Evolutionary conservation across 2,113 vertebrate genomes (phyloP).

Genomic region (Indicator indicator): DNA sequence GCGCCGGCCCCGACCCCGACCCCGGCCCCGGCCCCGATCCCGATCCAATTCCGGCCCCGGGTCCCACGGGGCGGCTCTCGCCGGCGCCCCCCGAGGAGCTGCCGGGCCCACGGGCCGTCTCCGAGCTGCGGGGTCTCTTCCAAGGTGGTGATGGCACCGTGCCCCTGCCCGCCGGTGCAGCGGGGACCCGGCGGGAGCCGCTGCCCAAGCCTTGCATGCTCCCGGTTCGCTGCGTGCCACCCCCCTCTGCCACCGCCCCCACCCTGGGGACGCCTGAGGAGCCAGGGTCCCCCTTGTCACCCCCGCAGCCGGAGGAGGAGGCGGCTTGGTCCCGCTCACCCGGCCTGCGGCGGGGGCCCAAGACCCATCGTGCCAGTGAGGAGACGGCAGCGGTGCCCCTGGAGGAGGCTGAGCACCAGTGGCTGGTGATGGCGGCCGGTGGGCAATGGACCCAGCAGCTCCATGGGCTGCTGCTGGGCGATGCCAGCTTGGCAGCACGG

Average conservation of each 20-base stretch:
- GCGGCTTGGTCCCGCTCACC: constrained; percentile 47
- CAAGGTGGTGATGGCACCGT: constrained; percentile 20
- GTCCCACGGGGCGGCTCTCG: background rate
- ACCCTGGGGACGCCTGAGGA: background rate
- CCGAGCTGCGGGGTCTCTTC: constrained; percentile 8
- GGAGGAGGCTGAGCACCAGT: constrained; percentile 86
- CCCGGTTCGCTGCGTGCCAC: constrained; percentile 79
- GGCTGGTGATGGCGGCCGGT: constrained; percentile 82
- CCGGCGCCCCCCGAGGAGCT: background rate
- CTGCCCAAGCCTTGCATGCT: constrained; percentile 80
- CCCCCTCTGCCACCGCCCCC: background rate
- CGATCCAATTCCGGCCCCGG: no score
- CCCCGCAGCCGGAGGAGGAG: constrained; percentile 25
- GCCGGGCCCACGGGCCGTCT: background rate
- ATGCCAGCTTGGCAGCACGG: constrained; percentile 83
- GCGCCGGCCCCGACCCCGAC: background rate
- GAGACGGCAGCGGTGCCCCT: constrained; percentile 76
- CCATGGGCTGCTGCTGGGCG: constrained; percentile 86
- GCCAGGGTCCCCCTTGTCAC: background rate
- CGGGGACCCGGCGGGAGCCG: background rate
- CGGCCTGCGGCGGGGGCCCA: constrained; percentile 36
- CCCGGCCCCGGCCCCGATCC: no score
- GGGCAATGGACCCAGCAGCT: constrained; percentile 87
- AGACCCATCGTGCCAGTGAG: constrained; percentile 67
- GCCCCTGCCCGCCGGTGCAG: constrained; percentile 20